Evolutionary conservation across 1,140 invertebrate genomes (phyloP).

Genomic region (Saccostrea glomerata): DNA sequence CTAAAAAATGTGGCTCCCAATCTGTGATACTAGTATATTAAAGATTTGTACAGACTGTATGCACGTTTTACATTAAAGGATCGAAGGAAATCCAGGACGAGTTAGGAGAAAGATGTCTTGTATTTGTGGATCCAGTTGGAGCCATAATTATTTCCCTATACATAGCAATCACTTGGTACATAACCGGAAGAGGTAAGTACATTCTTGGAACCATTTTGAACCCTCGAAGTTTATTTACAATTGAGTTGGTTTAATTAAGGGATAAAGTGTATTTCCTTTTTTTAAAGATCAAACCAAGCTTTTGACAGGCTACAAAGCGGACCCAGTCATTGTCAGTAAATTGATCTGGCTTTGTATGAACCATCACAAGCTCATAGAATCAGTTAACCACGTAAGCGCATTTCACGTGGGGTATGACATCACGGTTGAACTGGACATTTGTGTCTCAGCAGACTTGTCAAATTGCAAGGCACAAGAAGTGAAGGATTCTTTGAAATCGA

Average conservation of each 20-base stretch:
- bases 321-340: slow-evolving; percentile 44
- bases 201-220: not conserved
- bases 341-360: slow-evolving; percentile 48
- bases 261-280: not conserved
- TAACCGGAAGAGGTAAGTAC: slow-evolving; percentile 67
- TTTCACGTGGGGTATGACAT: slow-evolving; percentile 47
- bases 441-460: slow-evolving; percentile 40
- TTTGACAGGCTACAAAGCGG: slow-evolving; percentile 43
- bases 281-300: slow-evolving; percentile 42
- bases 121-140: slow-evolving; percentile 78
- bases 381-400: slow-evolving; percentile 32
- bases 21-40: no score
- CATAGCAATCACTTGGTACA: slow-evolving; percentile 74
- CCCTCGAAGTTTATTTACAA: no score
- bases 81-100: slow-evolving; percentile 59
- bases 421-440: slow-evolving; percentile 42
- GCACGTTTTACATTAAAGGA: slow-evolving; percentile 52
- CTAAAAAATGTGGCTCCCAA: no score
- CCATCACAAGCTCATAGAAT: slow-evolving; percentile 40
- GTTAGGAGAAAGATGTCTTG: slow-evolving; percentile 43
- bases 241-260: no score
- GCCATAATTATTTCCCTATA: slow-evolving; percentile 78
- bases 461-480: slow-evolving; percentile 38
- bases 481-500: slow-evolving; percentile 25
- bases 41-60: no score